These are phyloP conservation scores for Automeris io DNA, from an alignment of 2,888 invertebrate genomes.

Conservation along the genomic window DNA sequence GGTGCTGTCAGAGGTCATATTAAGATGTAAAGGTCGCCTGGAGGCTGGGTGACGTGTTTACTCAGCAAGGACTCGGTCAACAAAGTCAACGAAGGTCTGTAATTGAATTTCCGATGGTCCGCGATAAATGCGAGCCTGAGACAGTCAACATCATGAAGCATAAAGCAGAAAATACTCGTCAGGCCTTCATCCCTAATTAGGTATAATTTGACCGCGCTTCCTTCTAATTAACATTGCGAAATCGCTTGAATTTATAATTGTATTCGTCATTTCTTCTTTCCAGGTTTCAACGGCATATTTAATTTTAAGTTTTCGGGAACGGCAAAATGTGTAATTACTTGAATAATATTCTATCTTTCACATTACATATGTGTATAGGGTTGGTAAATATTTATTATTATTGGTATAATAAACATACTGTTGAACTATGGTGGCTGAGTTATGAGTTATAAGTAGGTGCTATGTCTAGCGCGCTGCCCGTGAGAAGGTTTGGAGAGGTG, in stretches of 20 bases:
- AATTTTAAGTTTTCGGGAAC: not conserved
- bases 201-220: constrained; percentile 37
- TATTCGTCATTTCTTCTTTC: not conserved
- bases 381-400: too few relatives aligned
- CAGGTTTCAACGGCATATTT: not conserved
- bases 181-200: constrained; percentile 45
- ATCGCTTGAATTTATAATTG: constrained; percentile 12
- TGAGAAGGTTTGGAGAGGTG: too few relatives aligned
- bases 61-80: constrained; percentile 16
- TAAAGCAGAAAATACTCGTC: constrained; percentile 36
- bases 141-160: constrained; percentile 37
- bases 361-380: too few relatives aligned
- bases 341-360: too few relatives aligned
- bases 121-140: constrained; percentile 44
- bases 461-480: too few relatives aligned
- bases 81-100: constrained; percentile 36
- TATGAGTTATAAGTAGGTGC: too few relatives aligned
- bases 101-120: constrained; percentile 56
- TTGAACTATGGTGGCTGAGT: too few relatives aligned
- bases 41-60: constrained; percentile 24
- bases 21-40: constrained; percentile 21
- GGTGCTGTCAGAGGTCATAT: constrained; percentile 23
- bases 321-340: not conserved
- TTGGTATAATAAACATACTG: too few relatives aligned
- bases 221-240: constrained; percentile 22